Conservation (phyloP, 2,797 vertebrate species). For the Lemur catta region DNA sequence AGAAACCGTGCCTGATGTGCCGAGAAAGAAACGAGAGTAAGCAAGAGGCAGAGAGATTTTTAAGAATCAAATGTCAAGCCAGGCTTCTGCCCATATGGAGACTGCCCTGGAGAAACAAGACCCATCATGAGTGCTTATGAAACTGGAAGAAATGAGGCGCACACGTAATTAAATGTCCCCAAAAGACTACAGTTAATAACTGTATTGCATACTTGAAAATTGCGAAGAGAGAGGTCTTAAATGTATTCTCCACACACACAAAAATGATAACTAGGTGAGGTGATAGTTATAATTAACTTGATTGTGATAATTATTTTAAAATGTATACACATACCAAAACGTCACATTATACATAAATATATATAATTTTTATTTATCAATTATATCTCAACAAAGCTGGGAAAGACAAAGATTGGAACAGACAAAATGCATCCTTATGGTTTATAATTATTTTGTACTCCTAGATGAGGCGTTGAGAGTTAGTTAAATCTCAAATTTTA, state of each 20-base stretch:
- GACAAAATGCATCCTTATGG: neutral
- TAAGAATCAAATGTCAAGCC: neutral
- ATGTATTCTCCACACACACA: neutral
- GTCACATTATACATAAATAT: neutral
- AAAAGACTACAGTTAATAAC: neutral
- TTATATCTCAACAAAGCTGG: neutral
- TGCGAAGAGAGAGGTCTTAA: neutral
- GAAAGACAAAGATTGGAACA: neutral
- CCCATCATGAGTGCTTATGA: neutral
- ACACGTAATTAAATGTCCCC: neutral
- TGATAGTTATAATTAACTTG: neutral
- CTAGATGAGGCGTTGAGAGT: neutral
- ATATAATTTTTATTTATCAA: neutral
- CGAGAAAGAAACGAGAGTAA: neutral
- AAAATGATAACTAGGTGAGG: neutral
- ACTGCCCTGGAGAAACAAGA: neutral
- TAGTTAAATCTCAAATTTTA: neutral
- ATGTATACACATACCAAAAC: neutral
- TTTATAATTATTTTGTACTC: neutral
- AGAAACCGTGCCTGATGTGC: neutral
- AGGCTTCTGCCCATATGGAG: neutral
- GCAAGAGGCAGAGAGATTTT: neutral
- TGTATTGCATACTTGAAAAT: neutral
- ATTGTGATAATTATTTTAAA: neutral
- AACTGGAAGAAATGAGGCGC: neutral